Evolutionary conservation across 2,113 vertebrate species (phyloP), one percentile per base, ranked within the genome.

Genomic region (Hemicordylus capensis): DNA sequence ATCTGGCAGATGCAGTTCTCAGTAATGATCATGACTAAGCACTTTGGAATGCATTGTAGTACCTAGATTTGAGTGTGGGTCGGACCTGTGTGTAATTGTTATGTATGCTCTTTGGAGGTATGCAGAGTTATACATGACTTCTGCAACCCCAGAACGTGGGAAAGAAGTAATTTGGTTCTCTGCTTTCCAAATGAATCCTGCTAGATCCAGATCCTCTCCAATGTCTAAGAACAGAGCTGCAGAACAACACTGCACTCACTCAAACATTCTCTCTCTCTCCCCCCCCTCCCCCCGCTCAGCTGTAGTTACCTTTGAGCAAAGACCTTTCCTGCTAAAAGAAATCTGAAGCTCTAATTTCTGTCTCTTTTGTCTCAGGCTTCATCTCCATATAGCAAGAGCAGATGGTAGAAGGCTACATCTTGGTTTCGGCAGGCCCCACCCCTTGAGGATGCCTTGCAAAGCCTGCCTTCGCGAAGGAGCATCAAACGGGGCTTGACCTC

Each of bases 321-420:
- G 9, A 28, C 31, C 39, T 51, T 61, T 76, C 26, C 46, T 51
- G 48, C 34, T 78, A 42, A 56, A 31, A 48, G 63, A 76, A 20
- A 54, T 28, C 6, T 48, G 17, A 54, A 48, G 1, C 28, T 59
- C 63, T 89, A 46, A 88, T 92, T 72, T 93, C 79, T 89, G 42
- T 86, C 0, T 3, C 81, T 94, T 72, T 92, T 94, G 83, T 91
- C 79, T 1, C 94, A 97, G 96, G 90, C 90, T 87, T 95, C 93
- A 85, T 96, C 96, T 87, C 96, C 93, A 0, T 96, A 96, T 46
- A 75, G 87, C 93, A 94, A 93, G 91, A 95, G 83, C 7, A 91
- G 95, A 63, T 96, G 97, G 95, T 97, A 96, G 93, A 84, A 85
- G 63, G 58, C 63, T 4, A 3, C 5, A 42, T 81, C 67, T 10